Evolutionary conservation across 2,797 vertebrate genomes (phyloP).

Genomic region (Hoplostethus mediterraneus): DNA sequence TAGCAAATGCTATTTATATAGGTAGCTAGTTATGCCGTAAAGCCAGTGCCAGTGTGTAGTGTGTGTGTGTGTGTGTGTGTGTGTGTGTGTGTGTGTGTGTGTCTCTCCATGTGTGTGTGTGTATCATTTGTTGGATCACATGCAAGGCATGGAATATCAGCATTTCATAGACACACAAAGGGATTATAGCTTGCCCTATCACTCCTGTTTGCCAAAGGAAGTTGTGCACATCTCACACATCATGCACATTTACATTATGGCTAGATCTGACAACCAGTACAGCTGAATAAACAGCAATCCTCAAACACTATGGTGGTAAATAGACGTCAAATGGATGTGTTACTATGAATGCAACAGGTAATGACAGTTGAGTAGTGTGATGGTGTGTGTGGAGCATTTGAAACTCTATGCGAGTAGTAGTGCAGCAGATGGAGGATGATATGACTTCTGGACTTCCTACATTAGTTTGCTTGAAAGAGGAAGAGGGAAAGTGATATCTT

Average conservation of each 20-base stretch:
- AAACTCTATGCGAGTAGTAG: conserved; percentile 11
- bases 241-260: conserved; percentile 37
- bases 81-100: neutral
- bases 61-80: neutral
- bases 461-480: neutral
- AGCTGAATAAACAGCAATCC: conserved; percentile 64
- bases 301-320: neutral
- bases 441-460: neutral
- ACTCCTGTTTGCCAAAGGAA: conserved; percentile 42
- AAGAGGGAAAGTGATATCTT: neutral
- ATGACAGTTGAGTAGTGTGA: neutral
- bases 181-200: conserved; percentile 33
- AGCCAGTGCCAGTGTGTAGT: too few species aligned
- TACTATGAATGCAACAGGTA: neutral
- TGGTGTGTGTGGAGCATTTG: neutral
- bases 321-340: neutral
- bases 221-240: conserved; percentile 28
- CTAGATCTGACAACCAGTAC: conserved; percentile 33
- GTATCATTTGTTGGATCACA: conserved; percentile 8
- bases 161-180: conserved; percentile 21
- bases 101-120: neutral
- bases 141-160: conserved; percentile 3
- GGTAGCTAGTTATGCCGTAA: too few species aligned
- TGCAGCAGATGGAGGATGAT: conserved; percentile 16
- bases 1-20: too few species aligned